Conservation (phyloP, 2,888 invertebrate species). For the Linyphia triangularis region DNA sequence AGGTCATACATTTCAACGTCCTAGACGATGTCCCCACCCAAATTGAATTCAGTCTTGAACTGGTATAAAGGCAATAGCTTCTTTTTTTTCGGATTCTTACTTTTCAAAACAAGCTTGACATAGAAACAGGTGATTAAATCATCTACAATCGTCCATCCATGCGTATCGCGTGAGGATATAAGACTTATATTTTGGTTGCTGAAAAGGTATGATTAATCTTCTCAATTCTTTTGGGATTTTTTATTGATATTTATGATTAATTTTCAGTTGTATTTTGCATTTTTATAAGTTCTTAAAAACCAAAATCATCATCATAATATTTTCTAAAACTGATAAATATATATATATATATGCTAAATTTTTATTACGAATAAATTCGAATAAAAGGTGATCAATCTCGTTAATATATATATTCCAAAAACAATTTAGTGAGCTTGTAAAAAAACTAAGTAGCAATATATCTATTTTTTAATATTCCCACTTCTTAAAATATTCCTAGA, state of each 20-base stretch:
- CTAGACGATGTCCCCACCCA: conserved; percentile 58
- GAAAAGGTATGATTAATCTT: neutral
- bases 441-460: no score
- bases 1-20: conserved; percentile 47
- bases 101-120: conserved; percentile 23
- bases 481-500: no score
- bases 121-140: conserved; percentile 26
- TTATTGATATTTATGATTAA: neutral
- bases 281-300: no score
- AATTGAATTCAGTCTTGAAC: conserved; percentile 43
- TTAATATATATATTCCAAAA: no score
- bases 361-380: no score
- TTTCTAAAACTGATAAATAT: no score
- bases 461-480: no score
- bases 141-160: neutral
- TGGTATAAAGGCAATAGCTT: conserved; percentile 40
- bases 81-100: conserved; percentile 30
- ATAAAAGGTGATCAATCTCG: no score
- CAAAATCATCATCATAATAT: no score
- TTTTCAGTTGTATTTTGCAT: no score
- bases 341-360: no score
- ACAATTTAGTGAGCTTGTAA: no score
- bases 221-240: neutral
- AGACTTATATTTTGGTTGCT: neutral
- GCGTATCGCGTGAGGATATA: conserved; percentile 1